Evolutionary conservation across 2,113 vertebrate genomes (phyloP).

Genomic region (Colossoma macropomum): DNA sequence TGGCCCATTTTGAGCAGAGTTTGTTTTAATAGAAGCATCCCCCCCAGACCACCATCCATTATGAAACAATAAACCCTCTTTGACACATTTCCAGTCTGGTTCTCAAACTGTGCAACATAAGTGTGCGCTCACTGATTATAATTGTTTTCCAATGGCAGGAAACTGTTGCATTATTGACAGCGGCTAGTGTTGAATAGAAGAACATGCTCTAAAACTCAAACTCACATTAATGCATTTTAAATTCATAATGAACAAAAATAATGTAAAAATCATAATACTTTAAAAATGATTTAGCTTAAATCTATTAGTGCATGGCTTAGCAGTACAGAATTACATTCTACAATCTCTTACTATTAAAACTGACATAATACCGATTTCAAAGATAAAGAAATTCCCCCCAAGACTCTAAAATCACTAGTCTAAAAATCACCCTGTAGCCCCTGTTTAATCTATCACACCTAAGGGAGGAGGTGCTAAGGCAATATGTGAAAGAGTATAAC

Average conservation of each 20-base stretch:
- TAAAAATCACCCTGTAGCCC: not conserved
- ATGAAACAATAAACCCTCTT: not conserved
- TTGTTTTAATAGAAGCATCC: not conserved
- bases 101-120: not conserved
- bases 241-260: not conserved
- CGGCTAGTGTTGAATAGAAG: not conserved
- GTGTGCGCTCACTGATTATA: not conserved
- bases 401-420: not conserved
- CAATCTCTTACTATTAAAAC: not conserved
- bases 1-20: not conserved
- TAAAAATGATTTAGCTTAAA: not conserved
- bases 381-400: not conserved
- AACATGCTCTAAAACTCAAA: not conserved
- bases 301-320: not conserved
- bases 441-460: not conserved
- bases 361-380: not conserved
- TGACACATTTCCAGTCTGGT: not conserved
- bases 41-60: too few species aligned
- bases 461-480: slow-evolving; percentile 5
- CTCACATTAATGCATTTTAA: not conserved
- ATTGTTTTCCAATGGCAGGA: not conserved
- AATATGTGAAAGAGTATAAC: not conserved
- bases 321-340: slow-evolving; percentile 7
- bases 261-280: not conserved
- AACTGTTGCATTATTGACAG: not conserved